Conservation (phyloP, 2,797 vertebrate genomes). For the Falco rusticolus region DNA sequence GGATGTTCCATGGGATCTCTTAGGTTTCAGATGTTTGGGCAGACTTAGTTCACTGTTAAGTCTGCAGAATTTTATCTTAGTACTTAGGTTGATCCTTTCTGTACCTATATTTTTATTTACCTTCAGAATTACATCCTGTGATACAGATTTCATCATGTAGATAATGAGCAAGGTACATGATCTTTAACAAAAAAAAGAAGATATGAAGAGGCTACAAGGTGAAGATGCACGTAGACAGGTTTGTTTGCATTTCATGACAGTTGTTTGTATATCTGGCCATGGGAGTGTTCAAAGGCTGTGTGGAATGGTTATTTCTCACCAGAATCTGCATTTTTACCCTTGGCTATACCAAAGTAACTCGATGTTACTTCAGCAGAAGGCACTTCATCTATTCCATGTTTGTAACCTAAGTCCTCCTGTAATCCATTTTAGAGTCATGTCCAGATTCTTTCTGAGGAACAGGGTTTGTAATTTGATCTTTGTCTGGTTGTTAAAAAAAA, state of each 20-base stretch:
- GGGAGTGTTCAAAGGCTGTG: neutral
- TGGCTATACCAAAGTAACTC: neutral
- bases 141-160: neutral
- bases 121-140: neutral
- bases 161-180: neutral
- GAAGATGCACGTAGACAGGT: neutral
- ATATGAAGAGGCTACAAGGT: neutral
- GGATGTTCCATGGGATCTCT: neutral
- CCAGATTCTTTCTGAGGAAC: neutral
- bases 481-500: neutral
- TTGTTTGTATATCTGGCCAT: neutral
- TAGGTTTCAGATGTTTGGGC: neutral
- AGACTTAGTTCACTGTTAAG: neutral
- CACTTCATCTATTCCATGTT: neutral
- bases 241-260: neutral
- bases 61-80: neutral
- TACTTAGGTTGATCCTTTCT: neutral
- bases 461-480: neutral
- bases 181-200: neutral
- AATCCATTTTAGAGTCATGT: neutral
- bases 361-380: neutral
- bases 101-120: neutral
- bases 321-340: neutral
- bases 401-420: neutral
- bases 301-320: neutral